A percentile compares a stretch with the other conserved stretches of the same genome.
These are phyloP conservation scores for Montipora capitata DNA, from an alignment of 92 coral and sea anemone species.

Conservation along the genomic window DNA sequence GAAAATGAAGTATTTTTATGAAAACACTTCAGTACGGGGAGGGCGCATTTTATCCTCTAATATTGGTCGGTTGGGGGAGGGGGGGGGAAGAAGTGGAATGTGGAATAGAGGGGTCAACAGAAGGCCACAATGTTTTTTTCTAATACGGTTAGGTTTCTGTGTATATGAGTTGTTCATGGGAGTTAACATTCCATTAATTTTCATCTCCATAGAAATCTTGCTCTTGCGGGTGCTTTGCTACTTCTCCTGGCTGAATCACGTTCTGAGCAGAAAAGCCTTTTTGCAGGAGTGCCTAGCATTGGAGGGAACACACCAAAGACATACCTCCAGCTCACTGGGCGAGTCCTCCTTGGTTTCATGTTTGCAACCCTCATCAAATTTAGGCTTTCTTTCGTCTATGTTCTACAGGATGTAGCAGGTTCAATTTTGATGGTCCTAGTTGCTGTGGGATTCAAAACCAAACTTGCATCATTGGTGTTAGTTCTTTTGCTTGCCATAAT, in stretches of 20 bases:
- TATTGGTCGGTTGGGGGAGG: too few relatives aligned
- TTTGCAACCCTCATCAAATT: constrained; percentile 96
- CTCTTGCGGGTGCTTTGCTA: constrained; percentile 95
- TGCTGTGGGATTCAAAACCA: constrained; percentile 97
- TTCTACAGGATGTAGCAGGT: constrained; percentile 89
- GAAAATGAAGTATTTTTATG: too few relatives aligned
- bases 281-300: constrained; percentile 97
- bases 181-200: neutral
- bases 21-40: too few relatives aligned
- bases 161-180: too few relatives aligned
- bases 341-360: constrained; percentile 96
- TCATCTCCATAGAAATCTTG: constrained; percentile 85
- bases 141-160: too few relatives aligned
- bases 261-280: constrained; percentile 95
- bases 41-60: too few relatives aligned
- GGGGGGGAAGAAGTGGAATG: too few relatives aligned
- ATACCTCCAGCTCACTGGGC: constrained; percentile 97
- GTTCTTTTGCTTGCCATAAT: constrained; percentile 84
- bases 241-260: constrained; percentile 95
- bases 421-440: constrained; percentile 94
- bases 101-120: too few relatives aligned
- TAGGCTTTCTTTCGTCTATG: constrained; percentile 86
- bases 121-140: too few relatives aligned
- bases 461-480: constrained; percentile 94
- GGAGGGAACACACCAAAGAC: constrained; percentile 99